A percentile compares a stretch with the other conserved stretches of the same genome.
Evolutionary conservation across 2,113 vertebrate species (phyloP).

Genomic region (Semicossyphus pulcher): DNA sequence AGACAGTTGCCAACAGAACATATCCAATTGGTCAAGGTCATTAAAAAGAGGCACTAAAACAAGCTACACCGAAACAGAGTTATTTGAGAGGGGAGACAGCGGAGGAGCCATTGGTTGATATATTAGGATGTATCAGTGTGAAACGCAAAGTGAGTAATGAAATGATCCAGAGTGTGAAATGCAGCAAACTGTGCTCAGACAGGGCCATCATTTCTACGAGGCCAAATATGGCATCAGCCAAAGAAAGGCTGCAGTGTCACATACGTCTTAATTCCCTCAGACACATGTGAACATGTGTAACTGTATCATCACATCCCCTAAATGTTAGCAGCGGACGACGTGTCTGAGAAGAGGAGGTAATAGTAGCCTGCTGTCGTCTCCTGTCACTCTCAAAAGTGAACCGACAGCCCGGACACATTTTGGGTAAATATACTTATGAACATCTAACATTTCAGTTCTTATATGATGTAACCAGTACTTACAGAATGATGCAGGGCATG

Average conservation of each 20-base stretch:
- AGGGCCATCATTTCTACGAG: conserved; percentile 70
- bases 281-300: conserved; percentile 78
- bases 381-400: conserved; percentile 46
- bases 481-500: not conserved
- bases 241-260: conserved; percentile 53
- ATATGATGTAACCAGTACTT: not conserved
- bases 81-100: conserved; percentile 46
- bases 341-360: conserved; percentile 39
- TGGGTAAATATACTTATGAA: conserved; percentile 14
- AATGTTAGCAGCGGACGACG: conserved; percentile 34
- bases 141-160: conserved; percentile 77
- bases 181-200: conserved; percentile 79
- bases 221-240: conserved; percentile 55
- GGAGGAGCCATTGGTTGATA: conserved; percentile 74
- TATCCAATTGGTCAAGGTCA: conserved; percentile 82
- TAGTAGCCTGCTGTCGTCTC: conserved; percentile 55
- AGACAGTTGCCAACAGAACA: conserved; percentile 79
- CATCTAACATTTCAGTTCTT: not conserved
- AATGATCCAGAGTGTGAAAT: conserved; percentile 78
- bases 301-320: conserved; percentile 65
- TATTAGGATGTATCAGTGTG: conserved; percentile 70
- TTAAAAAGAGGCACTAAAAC: conserved; percentile 78
- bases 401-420: conserved; percentile 11
- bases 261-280: conserved; percentile 66
- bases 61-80: conserved; percentile 79